Evolutionary conservation across 2,888 invertebrate species (phyloP).

Genomic region (Papilio protenor): DNA sequence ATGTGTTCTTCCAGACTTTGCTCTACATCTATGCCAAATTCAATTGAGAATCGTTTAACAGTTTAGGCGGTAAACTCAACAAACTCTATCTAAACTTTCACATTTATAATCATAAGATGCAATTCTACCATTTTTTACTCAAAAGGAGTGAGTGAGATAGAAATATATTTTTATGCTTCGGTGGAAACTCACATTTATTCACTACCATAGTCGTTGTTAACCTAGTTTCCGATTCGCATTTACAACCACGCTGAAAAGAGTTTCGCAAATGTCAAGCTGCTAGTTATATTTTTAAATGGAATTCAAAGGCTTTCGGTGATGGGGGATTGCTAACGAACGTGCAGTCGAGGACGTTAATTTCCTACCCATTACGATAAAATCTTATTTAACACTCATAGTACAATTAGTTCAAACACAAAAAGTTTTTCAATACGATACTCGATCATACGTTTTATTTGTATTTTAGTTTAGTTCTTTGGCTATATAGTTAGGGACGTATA

Average conservation of each 20-base stretch:
- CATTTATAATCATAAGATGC: no score
- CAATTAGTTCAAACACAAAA: not conserved
- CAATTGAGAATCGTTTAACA: no score
- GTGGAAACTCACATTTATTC: not conserved
- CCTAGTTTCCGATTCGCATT: constrained; percentile 25
- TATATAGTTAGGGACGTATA: not conserved
- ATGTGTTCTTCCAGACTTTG: no score
- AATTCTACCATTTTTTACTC: no score
- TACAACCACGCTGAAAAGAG: not conserved
- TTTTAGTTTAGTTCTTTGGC: not conserved
- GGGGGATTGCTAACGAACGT: constrained; percentile 18
- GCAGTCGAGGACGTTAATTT: not conserved
- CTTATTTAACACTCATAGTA: not conserved
- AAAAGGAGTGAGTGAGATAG: not conserved
- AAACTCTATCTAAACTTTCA: no score
- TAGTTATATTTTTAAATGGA: constrained; percentile 33
- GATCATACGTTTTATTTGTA: not conserved
- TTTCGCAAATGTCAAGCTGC: constrained; percentile 36
- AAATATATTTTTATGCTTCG: not conserved
- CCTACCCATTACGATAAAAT: not conserved
- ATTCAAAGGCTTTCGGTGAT: constrained; percentile 14
- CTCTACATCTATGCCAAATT: no score
- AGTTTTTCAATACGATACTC: not conserved
- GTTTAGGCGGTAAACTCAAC: no score
- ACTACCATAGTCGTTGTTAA: constrained; percentile 8